A percentile compares a stretch with the other conserved stretches of the same genome.
phyloP scores from a whole-genome alignment of 2,888 invertebrate species.

The Pecten maximus region DNA sequence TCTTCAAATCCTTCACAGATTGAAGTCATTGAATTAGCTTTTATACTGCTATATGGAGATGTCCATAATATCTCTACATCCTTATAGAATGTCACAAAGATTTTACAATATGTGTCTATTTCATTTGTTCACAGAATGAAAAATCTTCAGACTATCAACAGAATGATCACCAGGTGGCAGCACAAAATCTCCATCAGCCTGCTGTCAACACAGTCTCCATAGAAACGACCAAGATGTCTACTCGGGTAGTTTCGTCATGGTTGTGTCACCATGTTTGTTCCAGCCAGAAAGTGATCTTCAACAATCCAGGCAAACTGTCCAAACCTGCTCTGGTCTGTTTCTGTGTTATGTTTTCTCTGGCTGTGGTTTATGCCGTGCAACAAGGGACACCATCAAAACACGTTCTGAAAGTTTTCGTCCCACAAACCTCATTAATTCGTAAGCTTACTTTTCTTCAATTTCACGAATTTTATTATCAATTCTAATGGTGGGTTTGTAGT shows the following conservation, averaged over 20 bases:
- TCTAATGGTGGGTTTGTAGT: too few relatives aligned
- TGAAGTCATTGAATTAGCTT: too few relatives aligned
- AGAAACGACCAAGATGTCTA: conserved; percentile 25
- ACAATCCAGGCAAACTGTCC: neutral
- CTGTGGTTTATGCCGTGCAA: neutral
- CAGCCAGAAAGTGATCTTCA: neutral
- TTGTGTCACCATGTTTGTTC: conserved; percentile 3
- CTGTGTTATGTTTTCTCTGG: conserved; percentile 3
- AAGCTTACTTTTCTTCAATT: neutral
- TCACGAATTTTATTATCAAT: too few relatives aligned
- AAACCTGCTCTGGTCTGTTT: neutral
- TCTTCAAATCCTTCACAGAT: too few relatives aligned
- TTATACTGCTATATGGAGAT: too few relatives aligned
- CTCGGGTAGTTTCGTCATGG: neutral
- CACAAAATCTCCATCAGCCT: neutral
- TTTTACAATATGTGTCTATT: neutral
- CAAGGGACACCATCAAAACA: neutral
- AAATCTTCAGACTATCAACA: neutral
- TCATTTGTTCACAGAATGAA: neutral
- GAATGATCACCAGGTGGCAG: neutral
- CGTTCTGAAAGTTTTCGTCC: neutral
- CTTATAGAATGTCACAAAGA: neutral
- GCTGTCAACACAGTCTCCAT: neutral
- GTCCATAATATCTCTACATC: too few relatives aligned
- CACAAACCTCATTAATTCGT: conserved; percentile 25